Evolutionary conservation across 2,797 vertebrate genomes (phyloP).

Genomic region (Helostoma temminkii): DNA sequence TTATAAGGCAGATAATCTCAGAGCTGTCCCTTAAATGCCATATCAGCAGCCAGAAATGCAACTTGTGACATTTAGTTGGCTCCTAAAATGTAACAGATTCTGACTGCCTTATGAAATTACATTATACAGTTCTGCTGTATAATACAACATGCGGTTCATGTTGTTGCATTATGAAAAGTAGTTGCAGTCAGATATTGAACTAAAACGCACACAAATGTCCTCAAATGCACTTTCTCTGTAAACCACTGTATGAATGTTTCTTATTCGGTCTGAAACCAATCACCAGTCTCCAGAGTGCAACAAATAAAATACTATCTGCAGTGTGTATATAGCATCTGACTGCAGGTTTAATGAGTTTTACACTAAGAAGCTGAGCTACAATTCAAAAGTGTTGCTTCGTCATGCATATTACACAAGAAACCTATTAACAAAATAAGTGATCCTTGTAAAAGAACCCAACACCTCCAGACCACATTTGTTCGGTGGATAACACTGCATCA

Average conservation of each 20-base stretch:
- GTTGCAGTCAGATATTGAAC: neutral
- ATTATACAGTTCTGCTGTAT: constrained; percentile 25
- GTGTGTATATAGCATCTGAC: constrained; percentile 19
- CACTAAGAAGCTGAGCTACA: neutral
- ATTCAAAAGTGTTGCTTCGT: neutral
- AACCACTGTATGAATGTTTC: neutral
- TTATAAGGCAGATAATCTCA: constrained; percentile 23
- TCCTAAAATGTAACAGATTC: neutral
- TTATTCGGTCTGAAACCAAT: neutral
- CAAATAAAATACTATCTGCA: constrained; percentile 32
- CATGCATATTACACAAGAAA: constrained; percentile 55
- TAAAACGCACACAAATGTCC: constrained; percentile 18
- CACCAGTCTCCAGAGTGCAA: constrained; percentile 3
- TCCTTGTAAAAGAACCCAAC: constrained; percentile 17
- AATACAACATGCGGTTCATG: constrained; percentile 15
- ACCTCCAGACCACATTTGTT: constrained; percentile 10
- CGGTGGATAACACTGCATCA: neutral
- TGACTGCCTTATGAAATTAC: neutral
- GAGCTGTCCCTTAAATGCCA: neutral
- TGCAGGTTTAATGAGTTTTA: constrained; percentile 4
- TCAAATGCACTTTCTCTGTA: neutral
- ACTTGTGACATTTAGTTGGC: neutral
- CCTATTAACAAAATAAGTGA: constrained; percentile 13
- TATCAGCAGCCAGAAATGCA: constrained; percentile 6
- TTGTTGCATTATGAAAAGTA: neutral